A percentile compares a stretch with the other conserved stretches of the same genome.
These are phyloP conservation scores for Phylloscopus whistleri DNA, from an alignment of 2,113 vertebrate species.

Conservation along the genomic window DNA sequence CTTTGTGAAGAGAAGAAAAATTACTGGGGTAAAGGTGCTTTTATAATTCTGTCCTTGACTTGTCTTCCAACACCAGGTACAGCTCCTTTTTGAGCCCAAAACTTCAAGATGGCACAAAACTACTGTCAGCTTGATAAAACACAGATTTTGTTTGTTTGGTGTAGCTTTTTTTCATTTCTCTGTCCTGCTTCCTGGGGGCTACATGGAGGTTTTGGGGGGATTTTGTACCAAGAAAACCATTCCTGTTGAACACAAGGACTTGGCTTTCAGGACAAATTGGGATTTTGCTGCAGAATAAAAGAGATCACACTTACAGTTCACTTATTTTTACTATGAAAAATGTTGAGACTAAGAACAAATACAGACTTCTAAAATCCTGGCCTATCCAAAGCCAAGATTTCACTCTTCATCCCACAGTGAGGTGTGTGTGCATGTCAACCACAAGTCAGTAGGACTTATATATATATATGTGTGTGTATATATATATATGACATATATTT, in stretches of 20 bases:
- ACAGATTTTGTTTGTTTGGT: not conserved
- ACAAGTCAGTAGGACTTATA: not conserved
- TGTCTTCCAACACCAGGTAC: not conserved
- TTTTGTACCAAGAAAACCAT: not conserved
- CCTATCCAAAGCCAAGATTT: not conserved
- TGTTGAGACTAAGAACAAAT: fast-evolving
- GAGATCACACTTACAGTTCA: not conserved
- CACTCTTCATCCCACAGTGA: not conserved
- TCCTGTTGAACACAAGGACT: not conserved
- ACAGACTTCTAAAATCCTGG: not conserved
- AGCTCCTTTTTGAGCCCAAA: not conserved
- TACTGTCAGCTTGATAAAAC: not conserved
- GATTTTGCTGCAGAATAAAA: not conserved
- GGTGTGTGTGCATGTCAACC: not conserved
- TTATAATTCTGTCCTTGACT: not conserved
- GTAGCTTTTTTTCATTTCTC: not conserved
- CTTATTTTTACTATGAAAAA: not conserved
- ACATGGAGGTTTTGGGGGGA: not conserved
- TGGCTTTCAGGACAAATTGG: not conserved
- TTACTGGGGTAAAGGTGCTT: fast-evolving
- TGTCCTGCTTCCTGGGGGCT: not conserved
- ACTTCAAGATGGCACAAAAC: not conserved
- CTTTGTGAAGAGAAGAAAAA: not conserved
- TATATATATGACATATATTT: too few relatives aligned
- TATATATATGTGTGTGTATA: too few relatives aligned